Base-by-base conservation (phyloP, 2,113 vertebrate species). In the Bubalus kerabau region DNA sequence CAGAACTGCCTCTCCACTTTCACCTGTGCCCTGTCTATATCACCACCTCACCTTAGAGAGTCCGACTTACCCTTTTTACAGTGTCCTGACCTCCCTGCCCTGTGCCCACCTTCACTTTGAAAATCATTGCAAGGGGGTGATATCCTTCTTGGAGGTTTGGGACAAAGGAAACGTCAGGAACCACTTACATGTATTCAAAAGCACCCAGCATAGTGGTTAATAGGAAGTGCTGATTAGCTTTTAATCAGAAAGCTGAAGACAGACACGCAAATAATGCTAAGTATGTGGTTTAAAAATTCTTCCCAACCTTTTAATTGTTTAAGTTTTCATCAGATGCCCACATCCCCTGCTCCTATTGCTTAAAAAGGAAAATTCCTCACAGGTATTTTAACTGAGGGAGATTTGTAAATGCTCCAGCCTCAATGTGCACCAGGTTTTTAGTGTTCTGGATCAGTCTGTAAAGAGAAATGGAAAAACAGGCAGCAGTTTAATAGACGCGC, bases 311-410 rank as follows among this genome's bases (percentile, higher is more conserved):
- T 78, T 40, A 54, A 88, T 64, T 80, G 67, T 43, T 97, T 76
- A 78, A 23, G 48, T 89, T 94, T 97, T 76, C 64, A 94, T 80
- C 48, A 90, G 64, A 74, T 87, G 62, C 60, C 46, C 56, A 92
- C 24, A 43, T 96, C 96, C 54, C 83, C 48, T 28, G 89, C 87
- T 50, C 90, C 62, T 81, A 2, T 50, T 94, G 62, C 98, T 99
- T 97, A 97, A 91, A 85, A 98, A 97, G 59, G 56, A 98, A 97
- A 82, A 67, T 62, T 95, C 88, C 99, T 99, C 99, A 99, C 99
- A 99, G 97, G 97, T 99, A 99, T 98, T 99, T 99, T 98, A 99
- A 98, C 86, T 96, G 99, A 83, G 99, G 99, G 92, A 99, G 99
- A 96, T 99, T 99, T 98, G 98, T 99, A 98, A 99, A 99, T 0